Conservation (phyloP, 1,140 invertebrate genomes). For the Xylocopa sonorina region DNA sequence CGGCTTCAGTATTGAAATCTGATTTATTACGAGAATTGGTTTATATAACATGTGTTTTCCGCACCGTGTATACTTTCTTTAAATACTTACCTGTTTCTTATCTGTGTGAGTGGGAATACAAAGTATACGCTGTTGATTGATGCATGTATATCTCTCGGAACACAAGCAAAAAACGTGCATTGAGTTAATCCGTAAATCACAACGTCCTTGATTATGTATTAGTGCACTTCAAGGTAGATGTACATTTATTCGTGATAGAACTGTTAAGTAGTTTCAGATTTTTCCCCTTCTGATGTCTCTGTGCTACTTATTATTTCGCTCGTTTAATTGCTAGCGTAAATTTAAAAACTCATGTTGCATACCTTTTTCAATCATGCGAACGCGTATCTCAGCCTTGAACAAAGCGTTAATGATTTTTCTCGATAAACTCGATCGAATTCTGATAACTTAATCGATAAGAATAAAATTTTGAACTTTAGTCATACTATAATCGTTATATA, state of each 20-base stretch:
- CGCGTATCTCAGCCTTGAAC: background rate
- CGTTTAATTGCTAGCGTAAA: background rate
- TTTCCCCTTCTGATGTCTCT: background rate
- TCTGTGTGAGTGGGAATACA: too few species aligned
- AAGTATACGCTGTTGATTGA: too few species aligned
- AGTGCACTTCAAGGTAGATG: background rate
- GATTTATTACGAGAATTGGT: background rate
- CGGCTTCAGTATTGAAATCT: background rate
- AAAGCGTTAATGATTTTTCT: background rate
- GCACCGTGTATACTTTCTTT: background rate
- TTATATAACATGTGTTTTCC: too few species aligned
- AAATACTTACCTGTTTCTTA: too few species aligned
- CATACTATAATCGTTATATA: too few species aligned
- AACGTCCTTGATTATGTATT: constrained; percentile 1
- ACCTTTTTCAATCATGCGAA: too few species aligned
- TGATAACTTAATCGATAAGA: constrained; percentile 11
- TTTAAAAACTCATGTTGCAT: too few species aligned
- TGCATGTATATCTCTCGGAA: background rate
- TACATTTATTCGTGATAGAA: constrained; percentile 19
- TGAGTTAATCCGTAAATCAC: background rate
- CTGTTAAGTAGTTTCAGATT: constrained; percentile 7
- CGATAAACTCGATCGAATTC: background rate
- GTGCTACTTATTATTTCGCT: background rate
- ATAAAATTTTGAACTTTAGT: background rate
- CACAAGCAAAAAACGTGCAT: background rate